These are phyloP conservation scores for Pentalonia nigronervosa DNA, from an alignment of 1,140 invertebrate species.

Conservation along the genomic window DNA sequence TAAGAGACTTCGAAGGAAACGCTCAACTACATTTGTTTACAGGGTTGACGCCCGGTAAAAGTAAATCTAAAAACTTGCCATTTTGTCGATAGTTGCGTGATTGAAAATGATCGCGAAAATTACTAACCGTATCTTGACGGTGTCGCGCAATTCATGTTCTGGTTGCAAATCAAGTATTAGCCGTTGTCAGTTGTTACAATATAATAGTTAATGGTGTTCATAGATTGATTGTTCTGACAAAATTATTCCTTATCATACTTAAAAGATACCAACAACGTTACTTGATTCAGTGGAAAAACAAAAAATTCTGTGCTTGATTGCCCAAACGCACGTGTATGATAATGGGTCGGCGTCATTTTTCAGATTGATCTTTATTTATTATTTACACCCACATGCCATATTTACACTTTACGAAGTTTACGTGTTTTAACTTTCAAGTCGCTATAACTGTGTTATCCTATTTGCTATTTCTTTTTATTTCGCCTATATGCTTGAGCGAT, in stretches of 20 bases:
- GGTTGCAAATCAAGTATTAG: not conserved
- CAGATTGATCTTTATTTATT: not conserved
- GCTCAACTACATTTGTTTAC: not conserved
- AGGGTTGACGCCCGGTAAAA: not conserved
- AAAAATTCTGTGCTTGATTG: not conserved
- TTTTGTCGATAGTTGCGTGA: not conserved
- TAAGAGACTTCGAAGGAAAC: not conserved
- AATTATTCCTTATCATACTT: conserved; percentile 21
- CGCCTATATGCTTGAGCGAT: not conserved
- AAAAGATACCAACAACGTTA: conserved; percentile 7
- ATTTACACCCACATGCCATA: not conserved
- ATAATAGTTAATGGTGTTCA: not conserved
- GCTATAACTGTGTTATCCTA: not conserved
- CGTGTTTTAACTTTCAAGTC: not conserved
- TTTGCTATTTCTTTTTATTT: not conserved
- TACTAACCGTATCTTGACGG: not conserved
- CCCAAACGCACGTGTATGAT: not conserved
- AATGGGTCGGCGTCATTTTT: not conserved
- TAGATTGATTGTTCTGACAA: not conserved
- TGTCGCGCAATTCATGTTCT: not conserved
- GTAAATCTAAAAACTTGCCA: not conserved
- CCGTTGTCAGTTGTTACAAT: no score
- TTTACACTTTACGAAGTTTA: not conserved
- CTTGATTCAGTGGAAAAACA: not conserved
- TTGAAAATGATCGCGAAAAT: not conserved